Evolutionary conservation across 2,797 vertebrate genomes (phyloP).

Genomic region (Amblyopsis hoosieri): DNA sequence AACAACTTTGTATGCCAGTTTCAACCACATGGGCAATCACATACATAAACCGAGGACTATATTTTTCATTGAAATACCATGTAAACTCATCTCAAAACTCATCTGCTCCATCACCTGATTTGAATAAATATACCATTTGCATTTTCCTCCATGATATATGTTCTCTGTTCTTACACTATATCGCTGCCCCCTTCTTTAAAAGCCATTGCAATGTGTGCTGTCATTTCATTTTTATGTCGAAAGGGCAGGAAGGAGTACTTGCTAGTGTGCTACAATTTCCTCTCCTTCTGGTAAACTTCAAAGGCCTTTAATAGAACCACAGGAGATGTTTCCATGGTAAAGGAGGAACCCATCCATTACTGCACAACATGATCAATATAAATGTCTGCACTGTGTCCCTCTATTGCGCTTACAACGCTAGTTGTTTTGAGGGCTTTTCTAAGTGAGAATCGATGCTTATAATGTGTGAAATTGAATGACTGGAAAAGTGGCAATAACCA

Average conservation of each 20-base stretch:
- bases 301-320: conserved; percentile 49
- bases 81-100: too few relatives aligned
- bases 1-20: too few relatives aligned
- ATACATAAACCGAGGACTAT: too few relatives aligned
- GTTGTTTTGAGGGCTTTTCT: conserved; percentile 37
- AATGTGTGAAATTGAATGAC: conserved; percentile 33
- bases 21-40: too few relatives aligned
- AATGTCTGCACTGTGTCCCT: background rate
- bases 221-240: conserved; percentile 44
- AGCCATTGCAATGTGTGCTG: conserved; percentile 48
- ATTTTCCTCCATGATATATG: too few relatives aligned
- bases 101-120: too few relatives aligned
- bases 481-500: conserved; percentile 40
- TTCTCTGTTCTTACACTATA: too few relatives aligned
- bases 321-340: conserved; percentile 39
- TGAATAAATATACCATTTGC: too few relatives aligned
- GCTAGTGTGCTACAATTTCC: conserved; percentile 27
- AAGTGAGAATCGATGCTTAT: conserved; percentile 42
- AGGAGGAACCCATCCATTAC: conserved; percentile 38
- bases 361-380: conserved; percentile 5
- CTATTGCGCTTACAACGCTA: conserved; percentile 29
- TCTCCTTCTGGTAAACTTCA: conserved; percentile 33
- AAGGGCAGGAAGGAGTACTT: conserved; percentile 47
- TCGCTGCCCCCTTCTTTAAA: conserved; percentile 2
- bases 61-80: too few relatives aligned